Base-by-base conservation (phyloP, 1,140 invertebrate species). In the Melanaphis sacchari region DNA sequence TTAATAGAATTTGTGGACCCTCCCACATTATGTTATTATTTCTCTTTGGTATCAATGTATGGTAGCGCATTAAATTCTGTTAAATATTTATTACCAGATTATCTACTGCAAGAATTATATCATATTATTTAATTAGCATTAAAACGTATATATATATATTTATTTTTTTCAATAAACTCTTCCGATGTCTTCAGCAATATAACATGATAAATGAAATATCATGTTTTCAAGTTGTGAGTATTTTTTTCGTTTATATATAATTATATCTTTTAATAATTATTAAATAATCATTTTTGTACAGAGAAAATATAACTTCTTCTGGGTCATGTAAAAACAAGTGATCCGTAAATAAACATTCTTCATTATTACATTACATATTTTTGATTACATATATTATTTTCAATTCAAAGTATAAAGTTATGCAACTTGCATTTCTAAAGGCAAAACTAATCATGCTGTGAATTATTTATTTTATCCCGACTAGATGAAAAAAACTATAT, bases 381-480 rank as follows among this genome's bases (percentile, higher is more conserved):
- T 87, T 87, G 15, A 85, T 87, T 87, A 87, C 7, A 87, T 15
- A 46, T 3, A 21, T 87, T 46, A 87, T 87, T 87, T 87, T 46
- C 85, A n/a, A 87, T 87, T 87, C 85, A 46, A 87, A 87, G 85
- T 85, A 41, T 85, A 87, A 21, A 87, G 46, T 87, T 87, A 46
- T 87, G 85, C 41, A 87, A 87, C 41, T 46, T n/a, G 31, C 43
- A 87, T 87, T 87, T 43, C 85, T 87, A 87, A 87, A 87, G 6
- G 18, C 41, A 49, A 49, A 49, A 49, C 46, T 49, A 85, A 46
- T 87, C 26, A 87, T 46, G n/a, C 0, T 36, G 31, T 15, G 11
- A 3, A 31, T 46, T 87, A 43, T 87, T n/a, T n/a, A 87, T 46
- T 46, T 41, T 76, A 76, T 36, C 3, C 59, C 15, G 15, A 76